Evolutionary conservation across 2,888 invertebrate genomes (phyloP).

Genomic region (Athetis lepigone): DNA sequence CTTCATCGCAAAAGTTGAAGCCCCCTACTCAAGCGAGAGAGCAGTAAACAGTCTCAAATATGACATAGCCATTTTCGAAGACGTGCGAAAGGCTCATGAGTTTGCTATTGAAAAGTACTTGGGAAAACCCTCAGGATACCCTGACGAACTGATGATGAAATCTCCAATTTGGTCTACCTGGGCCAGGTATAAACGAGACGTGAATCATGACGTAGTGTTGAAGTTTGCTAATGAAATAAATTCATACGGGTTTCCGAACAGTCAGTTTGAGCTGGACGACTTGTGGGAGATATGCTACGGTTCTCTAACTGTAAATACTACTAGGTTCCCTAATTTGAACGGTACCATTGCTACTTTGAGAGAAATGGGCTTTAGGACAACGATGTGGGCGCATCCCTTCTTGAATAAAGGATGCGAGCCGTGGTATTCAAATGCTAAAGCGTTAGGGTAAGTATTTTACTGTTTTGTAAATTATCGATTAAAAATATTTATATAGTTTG

Average conservation of each 20-base stretch:
- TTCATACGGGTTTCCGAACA: constrained; percentile 85
- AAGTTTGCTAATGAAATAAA: constrained; percentile 88
- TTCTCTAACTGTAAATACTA: constrained; percentile 85
- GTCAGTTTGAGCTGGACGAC: constrained; percentile 92
- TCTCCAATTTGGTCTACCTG: constrained; percentile 93
- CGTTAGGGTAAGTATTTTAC: constrained; percentile 79
- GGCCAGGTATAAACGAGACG: constrained; percentile 90
- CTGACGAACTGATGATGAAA: constrained; percentile 89
- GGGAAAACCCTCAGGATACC: constrained; percentile 89
- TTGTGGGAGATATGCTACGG: constrained; percentile 92
- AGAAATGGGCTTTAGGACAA: constrained; percentile 88
- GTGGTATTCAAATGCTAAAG: constrained; percentile 83
- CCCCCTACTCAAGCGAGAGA: constrained; percentile 86
- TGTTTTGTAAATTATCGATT: background rate
- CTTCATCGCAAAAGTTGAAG: constrained; percentile 84
- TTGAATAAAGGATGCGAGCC: constrained; percentile 90
- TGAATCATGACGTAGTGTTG: constrained; percentile 87
- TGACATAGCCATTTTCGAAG: constrained; percentile 90
- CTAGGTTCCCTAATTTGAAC: constrained; percentile 90
- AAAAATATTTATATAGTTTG: background rate
- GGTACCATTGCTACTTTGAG: constrained; percentile 82
- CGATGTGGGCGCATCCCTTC: constrained; percentile 92
- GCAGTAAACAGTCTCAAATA: constrained; percentile 88
- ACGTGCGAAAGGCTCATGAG: constrained; percentile 91
- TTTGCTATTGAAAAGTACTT: constrained; percentile 90